phyloP scores from a whole-genome alignment of 1,140 invertebrate species.

The Chelonus insularis region DNA sequence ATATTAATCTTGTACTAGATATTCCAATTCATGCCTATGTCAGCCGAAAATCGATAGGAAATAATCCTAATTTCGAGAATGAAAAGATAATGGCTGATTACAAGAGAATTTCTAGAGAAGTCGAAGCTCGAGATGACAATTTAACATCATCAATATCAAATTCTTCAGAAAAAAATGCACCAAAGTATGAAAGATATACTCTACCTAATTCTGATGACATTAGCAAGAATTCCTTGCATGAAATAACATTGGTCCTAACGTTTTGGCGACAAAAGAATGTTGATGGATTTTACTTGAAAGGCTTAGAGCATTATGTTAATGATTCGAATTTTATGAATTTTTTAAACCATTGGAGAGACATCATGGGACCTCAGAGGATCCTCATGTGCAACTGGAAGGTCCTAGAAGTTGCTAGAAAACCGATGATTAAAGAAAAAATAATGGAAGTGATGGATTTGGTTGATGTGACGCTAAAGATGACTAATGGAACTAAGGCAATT shows the following conservation, averaged over 20 bases:
- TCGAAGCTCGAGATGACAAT: too few species aligned
- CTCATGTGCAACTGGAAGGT: constrained; percentile 69
- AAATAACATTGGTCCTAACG: constrained; percentile 62
- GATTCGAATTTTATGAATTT: constrained; percentile 55
- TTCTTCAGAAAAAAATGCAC: too few species aligned
- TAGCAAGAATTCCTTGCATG: constrained; percentile 32
- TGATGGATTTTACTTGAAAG: constrained; percentile 82
- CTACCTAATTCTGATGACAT: too few species aligned
- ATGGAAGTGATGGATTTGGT: constrained; percentile 70
- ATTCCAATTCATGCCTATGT: constrained; percentile 69
- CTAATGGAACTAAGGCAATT: constrained; percentile 62
- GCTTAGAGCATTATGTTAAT: constrained; percentile 58
- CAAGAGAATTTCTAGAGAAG: too few species aligned
- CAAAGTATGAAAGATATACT: too few species aligned
- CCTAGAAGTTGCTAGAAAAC: constrained; percentile 55
- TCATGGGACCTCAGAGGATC: constrained; percentile 65
- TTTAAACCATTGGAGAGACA: constrained; percentile 68
- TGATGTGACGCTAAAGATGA: constrained; percentile 68
- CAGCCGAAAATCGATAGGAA: background rate
- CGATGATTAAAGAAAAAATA: constrained; percentile 57
- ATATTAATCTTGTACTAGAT: constrained; percentile 76
- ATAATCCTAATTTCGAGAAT: too few species aligned
- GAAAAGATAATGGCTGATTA: too few species aligned
- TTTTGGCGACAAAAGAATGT: constrained; percentile 71
- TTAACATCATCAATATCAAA: background rate